Evolutionary conservation across 2,888 invertebrate species (phyloP), one percentile per base, ranked within the genome.

Genomic region (Folsomia candida): DNA sequence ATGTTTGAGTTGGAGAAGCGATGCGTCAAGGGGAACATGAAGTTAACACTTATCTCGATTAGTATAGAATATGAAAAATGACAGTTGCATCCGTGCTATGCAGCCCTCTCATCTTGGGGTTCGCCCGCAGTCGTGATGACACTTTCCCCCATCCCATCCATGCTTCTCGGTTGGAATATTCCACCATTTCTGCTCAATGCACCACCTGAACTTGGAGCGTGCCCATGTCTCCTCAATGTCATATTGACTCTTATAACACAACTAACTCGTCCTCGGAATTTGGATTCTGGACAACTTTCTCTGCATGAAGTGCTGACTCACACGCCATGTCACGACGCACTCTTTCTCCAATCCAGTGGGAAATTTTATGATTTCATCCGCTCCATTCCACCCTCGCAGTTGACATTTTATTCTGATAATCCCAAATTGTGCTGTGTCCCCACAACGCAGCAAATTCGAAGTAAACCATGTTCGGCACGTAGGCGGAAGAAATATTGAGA

Each of bases 41-140:
- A 54, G 54, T 54, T 54, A 54, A 54, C 54, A 54, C 54, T 54
- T 54, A 20, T 18, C 22, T 22, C 54, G 54, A 54, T 54, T 54
- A 54, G 54, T 37, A 37, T 37, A 37, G 37, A 37, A 54, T 54
- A 54, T 54, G 54, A 54, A 54, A 54, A 54, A 54, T 54, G 54
- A 6, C 54, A 37, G 6, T 4, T 37, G 37, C 37, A 37, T 14
- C 37, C n/a, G n/a, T n/a, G n/a, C n/a, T n/a, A n/a, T n/a, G n/a
- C n/a, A n/a, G n/a, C n/a, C n/a, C n/a, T n/a, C n/a, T n/a, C n/a
- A n/a, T n/a, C n/a, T n/a, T n/a, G n/a, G n/a, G n/a, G n/a, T n/a
- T n/a, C n/a, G n/a, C n/a, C n/a, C n/a, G n/a, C n/a, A n/a, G n/a
- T n/a, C n/a, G n/a, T n/a, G n/a, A n/a, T n/a, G n/a, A n/a, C n/a